These are phyloP conservation scores for Gymnocheta viridis DNA, from an alignment of 2,888 invertebrate genomes.

Conservation along the genomic window DNA sequence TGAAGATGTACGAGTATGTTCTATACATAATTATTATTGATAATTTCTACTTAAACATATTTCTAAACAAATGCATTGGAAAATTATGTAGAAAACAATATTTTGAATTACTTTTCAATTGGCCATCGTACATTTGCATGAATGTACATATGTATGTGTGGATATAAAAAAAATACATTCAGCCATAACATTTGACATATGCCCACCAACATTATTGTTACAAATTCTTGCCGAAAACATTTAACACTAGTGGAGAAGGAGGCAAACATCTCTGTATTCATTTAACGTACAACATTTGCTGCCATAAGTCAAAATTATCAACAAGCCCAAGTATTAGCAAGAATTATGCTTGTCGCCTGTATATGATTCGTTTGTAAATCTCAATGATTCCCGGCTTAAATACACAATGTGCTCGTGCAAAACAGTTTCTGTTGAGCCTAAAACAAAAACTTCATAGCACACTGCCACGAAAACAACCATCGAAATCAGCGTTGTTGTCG, in stretches of 20 bases:
- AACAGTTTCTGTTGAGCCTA: constrained; percentile 20
- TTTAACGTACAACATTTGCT: constrained; percentile 65
- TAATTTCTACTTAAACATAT: too few relatives aligned
- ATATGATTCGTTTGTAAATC: constrained; percentile 62
- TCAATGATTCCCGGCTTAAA: constrained; percentile 58
- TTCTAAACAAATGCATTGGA: too few relatives aligned
- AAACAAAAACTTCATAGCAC: constrained; percentile 26
- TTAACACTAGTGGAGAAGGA: background rate
- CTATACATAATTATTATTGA: too few relatives aligned
- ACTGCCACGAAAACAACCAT: constrained; percentile 19
- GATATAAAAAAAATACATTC: background rate
- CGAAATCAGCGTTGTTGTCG: constrained; percentile 12
- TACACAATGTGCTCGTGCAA: constrained; percentile 30
- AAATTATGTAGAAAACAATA: too few relatives aligned
- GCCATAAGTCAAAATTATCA: constrained; percentile 81
- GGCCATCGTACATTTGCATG: too few relatives aligned
- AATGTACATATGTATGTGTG: background rate
- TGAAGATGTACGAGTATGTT: too few relatives aligned
- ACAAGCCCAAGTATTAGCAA: constrained; percentile 75
- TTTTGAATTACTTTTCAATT: constrained; percentile 5
- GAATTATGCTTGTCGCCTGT: constrained; percentile 72
- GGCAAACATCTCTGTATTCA: constrained; percentile 34
- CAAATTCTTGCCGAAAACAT: constrained; percentile 34
- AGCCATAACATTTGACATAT: constrained; percentile 52
- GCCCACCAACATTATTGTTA: constrained; percentile 56